Evolutionary conservation across 2,797 vertebrate genomes (phyloP), one percentile per base, ranked within the genome.

Genomic region (Helarctos malayanus): DNA sequence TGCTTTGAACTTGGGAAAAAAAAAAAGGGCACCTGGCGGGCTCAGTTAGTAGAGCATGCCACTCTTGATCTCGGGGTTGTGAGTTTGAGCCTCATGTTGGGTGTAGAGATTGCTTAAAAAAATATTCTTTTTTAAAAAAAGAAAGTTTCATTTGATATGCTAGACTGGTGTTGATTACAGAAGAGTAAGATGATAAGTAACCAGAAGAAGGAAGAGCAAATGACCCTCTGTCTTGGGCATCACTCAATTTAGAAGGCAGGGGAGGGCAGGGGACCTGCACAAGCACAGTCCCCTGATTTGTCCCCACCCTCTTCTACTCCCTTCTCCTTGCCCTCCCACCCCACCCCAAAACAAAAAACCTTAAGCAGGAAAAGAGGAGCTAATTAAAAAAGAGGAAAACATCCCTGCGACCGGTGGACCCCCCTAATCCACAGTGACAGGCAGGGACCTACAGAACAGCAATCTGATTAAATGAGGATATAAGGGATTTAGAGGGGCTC

Each of bases 391-490:
- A 57, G 18, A 95, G 63, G 89, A 79, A 94, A 93, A 47, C 80
- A 80, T 89, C 61, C 41, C 89, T n/a, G 83, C 97, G 83, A 95
- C 27, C 56, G 35, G 0, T 29, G 68, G 59, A 87, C 71, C 80
- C 68, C 69, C 71, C 10, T 92, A 93, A 97, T 97, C 95, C 93
- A 32, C 35, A 75, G 38, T 35, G 93, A 75, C 87, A 86, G 91
- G 23, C 56, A 85, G 79, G 83, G 75, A 61, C 89, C 86, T 45
- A 18, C 63, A 38, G 76, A 87, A 78, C 41, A 75, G 54, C 52
- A 45, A 63, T 79, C 94, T 95, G 89, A 96, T 97, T 93, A 94
- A 96, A 95, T 54, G 78, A 95, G 97, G 91, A 95, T 90, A 68
- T 25, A 7, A n/a, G 19, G 76, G 83, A 75, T 85, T 86, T 79